Evolutionary conservation across 1,140 invertebrate genomes (phyloP).

Genomic region (Laupala kohalensis): DNA sequence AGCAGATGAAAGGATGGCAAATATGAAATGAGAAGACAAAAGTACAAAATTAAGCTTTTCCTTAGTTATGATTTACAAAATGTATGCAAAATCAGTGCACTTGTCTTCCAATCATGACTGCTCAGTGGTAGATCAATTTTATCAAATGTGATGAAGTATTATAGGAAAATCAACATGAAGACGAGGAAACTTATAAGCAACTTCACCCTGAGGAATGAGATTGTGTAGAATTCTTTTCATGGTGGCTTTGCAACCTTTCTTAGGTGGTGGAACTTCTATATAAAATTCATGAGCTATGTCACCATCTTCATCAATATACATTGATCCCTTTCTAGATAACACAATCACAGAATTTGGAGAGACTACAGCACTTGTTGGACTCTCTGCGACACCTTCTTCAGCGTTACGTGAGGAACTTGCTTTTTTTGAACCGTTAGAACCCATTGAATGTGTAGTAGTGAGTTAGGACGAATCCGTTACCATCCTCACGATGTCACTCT

Average conservation of each 20-base stretch:
- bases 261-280: constrained; percentile 26
- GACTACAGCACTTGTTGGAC: not conserved
- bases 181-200: constrained; percentile 10
- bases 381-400: not conserved
- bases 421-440: not conserved
- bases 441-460: no score
- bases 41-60: no score
- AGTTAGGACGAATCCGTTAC: no score
- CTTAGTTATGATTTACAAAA: no score
- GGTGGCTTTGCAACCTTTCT: constrained; percentile 24
- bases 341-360: not conserved
- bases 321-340: constrained; percentile 21
- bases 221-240: constrained; percentile 25
- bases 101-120: no score
- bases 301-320: constrained; percentile 39
- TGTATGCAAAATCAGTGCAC: no score
- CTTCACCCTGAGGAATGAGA: constrained; percentile 23
- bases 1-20: no score
- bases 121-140: no score
- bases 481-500: no score
- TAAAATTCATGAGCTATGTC: constrained; percentile 39
- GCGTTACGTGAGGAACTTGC: not conserved
- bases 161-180: constrained; percentile 12
- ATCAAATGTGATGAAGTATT: constrained; percentile 11
- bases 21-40: no score